These are phyloP conservation scores for Archegozetes longisetosus DNA, from an alignment of 1,140 invertebrate genomes.

Conservation along the genomic window DNA sequence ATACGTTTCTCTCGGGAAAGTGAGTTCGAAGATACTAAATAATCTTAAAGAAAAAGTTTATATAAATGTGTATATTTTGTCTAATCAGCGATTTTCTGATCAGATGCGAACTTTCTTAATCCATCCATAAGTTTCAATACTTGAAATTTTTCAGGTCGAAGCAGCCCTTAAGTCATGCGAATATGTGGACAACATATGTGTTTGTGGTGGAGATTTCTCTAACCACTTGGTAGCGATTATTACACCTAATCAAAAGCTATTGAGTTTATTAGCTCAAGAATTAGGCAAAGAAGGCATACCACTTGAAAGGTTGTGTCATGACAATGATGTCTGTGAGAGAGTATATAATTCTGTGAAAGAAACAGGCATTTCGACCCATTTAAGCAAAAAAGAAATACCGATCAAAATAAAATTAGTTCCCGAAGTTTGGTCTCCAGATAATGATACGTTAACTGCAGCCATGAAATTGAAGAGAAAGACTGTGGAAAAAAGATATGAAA, in stretches of 20 bases:
- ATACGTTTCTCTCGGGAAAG: conserved; percentile 28
- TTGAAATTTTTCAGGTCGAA: conserved; percentile 34
- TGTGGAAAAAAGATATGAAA: conserved; percentile 21
- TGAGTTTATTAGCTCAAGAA: conserved; percentile 47
- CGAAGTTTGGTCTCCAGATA: conserved; percentile 36
- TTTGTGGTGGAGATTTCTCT: conserved; percentile 71
- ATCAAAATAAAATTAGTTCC: conserved; percentile 28
- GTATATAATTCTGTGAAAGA: background rate
- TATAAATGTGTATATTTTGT: background rate
- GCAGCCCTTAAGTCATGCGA: conserved; percentile 80
- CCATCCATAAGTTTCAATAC: no score
- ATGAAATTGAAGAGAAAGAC: conserved; percentile 28
- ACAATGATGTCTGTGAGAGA: conserved; percentile 34
- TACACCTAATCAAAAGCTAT: conserved; percentile 52
- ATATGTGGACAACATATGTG: conserved; percentile 84
- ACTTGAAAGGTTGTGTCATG: conserved; percentile 47
- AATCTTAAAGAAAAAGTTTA: background rate
- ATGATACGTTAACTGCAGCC: conserved; percentile 36
- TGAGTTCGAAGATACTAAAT: background rate
- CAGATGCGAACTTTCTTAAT: no score
- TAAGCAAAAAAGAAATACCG: conserved; percentile 30
- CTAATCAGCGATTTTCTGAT: no score
- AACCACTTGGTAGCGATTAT: conserved; percentile 73
- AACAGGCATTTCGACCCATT: background rate
- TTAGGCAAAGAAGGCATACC: conserved; percentile 34